phyloP scores from a whole-genome alignment of 2,797 vertebrate species.

The Acanthornis magna region DNA sequence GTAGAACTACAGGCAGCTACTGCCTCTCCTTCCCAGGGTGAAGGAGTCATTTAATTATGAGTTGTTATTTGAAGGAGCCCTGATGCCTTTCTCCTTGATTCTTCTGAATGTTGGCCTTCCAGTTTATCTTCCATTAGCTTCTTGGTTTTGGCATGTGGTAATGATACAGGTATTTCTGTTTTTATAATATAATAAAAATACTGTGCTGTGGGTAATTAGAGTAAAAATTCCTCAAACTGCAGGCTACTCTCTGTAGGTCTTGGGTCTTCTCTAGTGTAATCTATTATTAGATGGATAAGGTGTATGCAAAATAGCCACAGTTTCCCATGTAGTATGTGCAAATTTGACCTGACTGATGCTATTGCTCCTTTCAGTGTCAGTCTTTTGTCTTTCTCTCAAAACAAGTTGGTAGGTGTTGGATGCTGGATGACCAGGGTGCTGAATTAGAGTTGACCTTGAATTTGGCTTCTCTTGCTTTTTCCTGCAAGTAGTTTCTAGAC shows the following conservation, averaged over 20 bases:
- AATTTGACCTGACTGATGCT: not conserved
- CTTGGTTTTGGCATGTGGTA: not conserved
- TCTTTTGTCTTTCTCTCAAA: not conserved
- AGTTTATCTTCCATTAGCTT: not conserved
- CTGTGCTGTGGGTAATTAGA: not conserved
- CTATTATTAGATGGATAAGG: fast-evolving
- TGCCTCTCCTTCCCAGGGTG: not conserved
- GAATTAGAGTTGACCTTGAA: not conserved
- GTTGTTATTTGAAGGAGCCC: not conserved
- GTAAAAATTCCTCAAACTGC: not conserved
- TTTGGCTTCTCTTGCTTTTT: not conserved
- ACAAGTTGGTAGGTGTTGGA: not conserved
- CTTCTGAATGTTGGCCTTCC: not conserved
- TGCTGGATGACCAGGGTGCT: not conserved
- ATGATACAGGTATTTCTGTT: not conserved
- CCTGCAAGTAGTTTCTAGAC: not conserved
- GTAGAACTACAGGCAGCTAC: not conserved
- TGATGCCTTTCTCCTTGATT: not conserved
- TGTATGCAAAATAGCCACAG: not conserved
- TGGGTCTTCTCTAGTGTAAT: not conserved
- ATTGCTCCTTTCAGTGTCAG: not conserved
- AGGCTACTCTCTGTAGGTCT: not conserved
- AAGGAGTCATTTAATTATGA: not conserved
- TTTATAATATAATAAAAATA: not conserved
- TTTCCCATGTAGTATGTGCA: not conserved